phyloP scores from a whole-genome alignment of 2,888 invertebrate genomes.

The Folsomia candida region DNA sequence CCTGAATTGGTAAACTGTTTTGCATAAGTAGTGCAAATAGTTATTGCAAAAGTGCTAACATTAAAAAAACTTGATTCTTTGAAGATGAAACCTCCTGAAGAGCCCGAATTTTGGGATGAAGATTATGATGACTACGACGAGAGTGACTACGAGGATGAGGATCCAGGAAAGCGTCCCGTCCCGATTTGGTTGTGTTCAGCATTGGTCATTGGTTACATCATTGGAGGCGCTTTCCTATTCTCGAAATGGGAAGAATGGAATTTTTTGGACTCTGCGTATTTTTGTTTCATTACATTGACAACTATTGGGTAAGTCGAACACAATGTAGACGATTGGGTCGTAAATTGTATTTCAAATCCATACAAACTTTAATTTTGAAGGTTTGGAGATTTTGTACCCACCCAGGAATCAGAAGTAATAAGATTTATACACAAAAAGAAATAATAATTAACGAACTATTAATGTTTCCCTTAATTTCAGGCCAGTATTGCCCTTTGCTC shows the following conservation, averaged over 20 bases:
- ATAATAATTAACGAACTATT: too few relatives aligned
- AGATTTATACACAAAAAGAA: too few relatives aligned
- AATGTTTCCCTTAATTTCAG: conserved; percentile 43
- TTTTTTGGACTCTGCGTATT: conserved; percentile 83
- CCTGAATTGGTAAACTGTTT: conserved; percentile 23
- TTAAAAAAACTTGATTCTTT: too few relatives aligned
- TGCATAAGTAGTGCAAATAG: not conserved
- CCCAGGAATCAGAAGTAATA: conserved; percentile 55
- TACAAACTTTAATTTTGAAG: conserved; percentile 53
- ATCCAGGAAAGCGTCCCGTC: conserved; percentile 65
- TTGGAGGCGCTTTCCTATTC: conserved; percentile 83
- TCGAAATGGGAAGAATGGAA: conserved; percentile 82
- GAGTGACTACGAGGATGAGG: conserved; percentile 58
- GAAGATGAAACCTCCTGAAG: conserved; percentile 54
- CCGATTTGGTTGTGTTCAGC: conserved; percentile 62
- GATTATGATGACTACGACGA: conserved; percentile 58
- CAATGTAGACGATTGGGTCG: not conserved
- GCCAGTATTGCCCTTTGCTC: conserved; percentile 81
- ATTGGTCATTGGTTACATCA: conserved; percentile 71
- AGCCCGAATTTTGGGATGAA: conserved; percentile 57
- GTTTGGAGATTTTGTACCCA: conserved; percentile 88
- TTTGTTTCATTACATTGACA: conserved; percentile 89
- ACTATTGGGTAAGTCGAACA: conserved; percentile 72
- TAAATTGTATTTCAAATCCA: not conserved
- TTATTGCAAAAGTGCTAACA: too few relatives aligned